These are phyloP conservation scores for Porites cylindrica DNA, from an alignment of 92 coral and sea anemone genomes.

Conservation along the genomic window DNA sequence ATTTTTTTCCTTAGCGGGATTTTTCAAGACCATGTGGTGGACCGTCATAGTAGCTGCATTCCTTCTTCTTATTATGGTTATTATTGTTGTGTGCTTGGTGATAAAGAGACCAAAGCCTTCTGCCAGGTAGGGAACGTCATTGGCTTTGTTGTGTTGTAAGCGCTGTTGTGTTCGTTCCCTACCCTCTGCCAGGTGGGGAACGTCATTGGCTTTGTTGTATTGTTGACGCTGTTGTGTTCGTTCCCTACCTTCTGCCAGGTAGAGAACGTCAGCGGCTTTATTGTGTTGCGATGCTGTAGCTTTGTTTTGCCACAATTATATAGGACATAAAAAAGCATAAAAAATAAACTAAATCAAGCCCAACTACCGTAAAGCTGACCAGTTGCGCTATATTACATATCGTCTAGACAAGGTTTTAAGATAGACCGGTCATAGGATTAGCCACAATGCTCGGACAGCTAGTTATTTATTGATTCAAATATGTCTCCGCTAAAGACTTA, in stretches of 20 bases:
- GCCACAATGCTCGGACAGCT: no score
- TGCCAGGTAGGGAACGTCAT: conserved; percentile 34
- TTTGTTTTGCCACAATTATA: not conserved
- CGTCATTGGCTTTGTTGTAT: not conserved
- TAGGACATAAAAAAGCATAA: no score
- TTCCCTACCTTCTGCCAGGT: conserved; percentile 20
- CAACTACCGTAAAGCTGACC: no score
- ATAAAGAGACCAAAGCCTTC: conserved; percentile 72
- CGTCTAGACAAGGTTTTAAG: no score
- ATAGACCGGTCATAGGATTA: no score
- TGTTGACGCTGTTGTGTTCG: not conserved
- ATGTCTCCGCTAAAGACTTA: no score
- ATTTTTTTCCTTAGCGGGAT: conserved; percentile 67
- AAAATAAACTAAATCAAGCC: no score
- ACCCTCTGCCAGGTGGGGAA: conserved; percentile 26
- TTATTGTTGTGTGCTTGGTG: conserved; percentile 70
- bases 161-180: not conserved
- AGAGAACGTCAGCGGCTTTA: no score
- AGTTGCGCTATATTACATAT: no score
- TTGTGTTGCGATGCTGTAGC: not conserved
- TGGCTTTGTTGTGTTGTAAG: not conserved
- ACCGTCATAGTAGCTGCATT: conserved; percentile 73
- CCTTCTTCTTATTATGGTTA: conserved; percentile 69
- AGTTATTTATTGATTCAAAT: no score
- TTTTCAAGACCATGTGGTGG: conserved; percentile 92